Evolutionary conservation across 2,888 invertebrate species (phyloP).

Genomic region (Metallyticus violacea): DNA sequence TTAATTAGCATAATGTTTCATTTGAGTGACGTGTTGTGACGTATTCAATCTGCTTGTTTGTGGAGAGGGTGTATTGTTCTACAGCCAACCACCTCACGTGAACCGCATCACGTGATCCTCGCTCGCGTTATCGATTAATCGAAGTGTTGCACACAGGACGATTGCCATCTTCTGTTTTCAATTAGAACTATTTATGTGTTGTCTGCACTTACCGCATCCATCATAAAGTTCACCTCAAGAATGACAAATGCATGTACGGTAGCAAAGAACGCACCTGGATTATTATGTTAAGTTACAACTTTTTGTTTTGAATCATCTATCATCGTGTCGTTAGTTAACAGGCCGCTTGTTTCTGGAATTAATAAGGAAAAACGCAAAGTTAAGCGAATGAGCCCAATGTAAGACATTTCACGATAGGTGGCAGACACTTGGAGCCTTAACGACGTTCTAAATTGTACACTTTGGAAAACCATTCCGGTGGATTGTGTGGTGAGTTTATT

Average conservation of each 20-base stretch:
- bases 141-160: no score
- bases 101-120: not conserved
- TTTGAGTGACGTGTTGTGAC: conserved; percentile 9
- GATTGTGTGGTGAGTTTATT: not conserved
- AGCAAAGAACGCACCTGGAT: not conserved
- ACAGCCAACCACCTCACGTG: no score
- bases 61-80: not conserved
- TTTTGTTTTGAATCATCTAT: not conserved
- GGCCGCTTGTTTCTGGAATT: no score
- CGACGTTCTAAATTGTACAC: no score
- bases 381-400: not conserved
- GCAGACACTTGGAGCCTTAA: not conserved
- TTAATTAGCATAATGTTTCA: conserved; percentile 1
- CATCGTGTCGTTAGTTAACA: no score
- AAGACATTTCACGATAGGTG: not conserved
- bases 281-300: no score
- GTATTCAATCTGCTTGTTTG: conserved; percentile 11
- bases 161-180: no score
- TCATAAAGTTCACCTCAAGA: no score
- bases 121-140: not conserved
- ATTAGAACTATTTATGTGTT: no score
- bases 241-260: no score
- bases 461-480: no score
- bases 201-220: no score
- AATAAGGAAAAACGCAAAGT: not conserved